A percentile compares a stretch with the other conserved stretches of the same genome.
phyloP scores from a whole-genome alignment of 2,797 vertebrate genomes.

The Meriones psammophilus region DNA sequence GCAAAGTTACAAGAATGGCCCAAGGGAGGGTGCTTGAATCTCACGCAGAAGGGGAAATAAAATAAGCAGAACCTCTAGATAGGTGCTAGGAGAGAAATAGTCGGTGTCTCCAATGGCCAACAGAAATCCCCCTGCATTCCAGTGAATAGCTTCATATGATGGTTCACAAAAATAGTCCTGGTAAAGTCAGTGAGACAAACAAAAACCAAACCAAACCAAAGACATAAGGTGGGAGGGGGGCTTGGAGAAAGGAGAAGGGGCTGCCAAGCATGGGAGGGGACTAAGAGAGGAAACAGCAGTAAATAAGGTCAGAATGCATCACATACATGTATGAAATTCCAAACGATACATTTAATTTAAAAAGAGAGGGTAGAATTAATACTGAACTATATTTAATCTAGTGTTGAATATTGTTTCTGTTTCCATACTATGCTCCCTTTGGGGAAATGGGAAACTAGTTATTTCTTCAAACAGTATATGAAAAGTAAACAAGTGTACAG shows the following conservation, averaged over 20 bases:
- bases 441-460: background rate
- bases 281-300: background rate
- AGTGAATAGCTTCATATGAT: background rate
- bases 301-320: background rate
- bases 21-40: too few species aligned
- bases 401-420: background rate
- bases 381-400: background rate
- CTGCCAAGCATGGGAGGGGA: background rate
- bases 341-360: background rate
- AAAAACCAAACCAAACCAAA: background rate
- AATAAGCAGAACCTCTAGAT: background rate
- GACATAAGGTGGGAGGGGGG: too few species aligned
- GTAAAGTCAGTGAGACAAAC: background rate
- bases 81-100: background rate
- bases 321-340: background rate
- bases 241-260: background rate
- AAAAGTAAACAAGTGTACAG: background rate
- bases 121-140: too few species aligned
- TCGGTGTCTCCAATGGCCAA: background rate
- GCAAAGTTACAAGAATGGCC: too few species aligned
- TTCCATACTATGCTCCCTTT: background rate
- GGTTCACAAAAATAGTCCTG: background rate
- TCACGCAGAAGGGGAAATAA: too few species aligned
- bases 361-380: background rate
- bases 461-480: slow-evolving; percentile 43